These are phyloP conservation scores for Pseudomyrmex gracilis DNA, from an alignment of 1,140 invertebrate genomes.

Conservation along the genomic window DNA sequence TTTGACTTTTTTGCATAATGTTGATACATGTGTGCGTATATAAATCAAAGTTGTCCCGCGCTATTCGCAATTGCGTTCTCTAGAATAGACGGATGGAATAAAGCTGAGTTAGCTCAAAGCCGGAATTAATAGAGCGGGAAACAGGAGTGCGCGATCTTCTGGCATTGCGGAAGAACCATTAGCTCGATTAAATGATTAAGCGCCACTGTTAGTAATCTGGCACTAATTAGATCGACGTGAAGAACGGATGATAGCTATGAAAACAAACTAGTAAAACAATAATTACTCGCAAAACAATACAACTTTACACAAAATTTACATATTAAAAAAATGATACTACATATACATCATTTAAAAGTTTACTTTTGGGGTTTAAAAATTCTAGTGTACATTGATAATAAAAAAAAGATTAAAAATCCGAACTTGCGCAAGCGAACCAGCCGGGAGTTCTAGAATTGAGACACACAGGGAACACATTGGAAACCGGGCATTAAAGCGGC, in stretches of 20 bases:
- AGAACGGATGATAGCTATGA: neutral
- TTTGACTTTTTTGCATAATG: neutral
- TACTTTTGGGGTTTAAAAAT: no score
- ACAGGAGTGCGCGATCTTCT: conserved; percentile 24
- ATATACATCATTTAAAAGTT: neutral
- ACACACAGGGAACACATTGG: conserved; percentile 66
- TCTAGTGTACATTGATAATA: no score
- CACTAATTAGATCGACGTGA: conserved; percentile 47
- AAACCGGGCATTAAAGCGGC: conserved; percentile 72
- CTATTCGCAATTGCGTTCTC: conserved; percentile 17
- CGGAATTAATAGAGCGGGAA: conserved; percentile 9
- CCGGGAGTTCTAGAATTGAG: conserved; percentile 43
- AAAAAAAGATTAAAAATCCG: conserved; percentile 36
- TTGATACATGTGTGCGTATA: neutral
- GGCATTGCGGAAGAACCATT: conserved; percentile 48
- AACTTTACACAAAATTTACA: neutral
- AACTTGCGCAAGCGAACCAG: conserved; percentile 1
- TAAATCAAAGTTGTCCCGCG: neutral
- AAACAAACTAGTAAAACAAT: neutral
- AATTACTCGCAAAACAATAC: neutral
- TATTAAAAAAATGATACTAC: neutral
- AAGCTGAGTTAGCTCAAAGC: conserved; percentile 17
- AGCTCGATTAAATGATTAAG: conserved; percentile 58
- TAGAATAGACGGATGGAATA: conserved; percentile 17
- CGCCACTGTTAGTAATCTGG: conserved; percentile 24